Conservation (phyloP, 2,888 invertebrate genomes). For the Steinernema scapterisci region DNA sequence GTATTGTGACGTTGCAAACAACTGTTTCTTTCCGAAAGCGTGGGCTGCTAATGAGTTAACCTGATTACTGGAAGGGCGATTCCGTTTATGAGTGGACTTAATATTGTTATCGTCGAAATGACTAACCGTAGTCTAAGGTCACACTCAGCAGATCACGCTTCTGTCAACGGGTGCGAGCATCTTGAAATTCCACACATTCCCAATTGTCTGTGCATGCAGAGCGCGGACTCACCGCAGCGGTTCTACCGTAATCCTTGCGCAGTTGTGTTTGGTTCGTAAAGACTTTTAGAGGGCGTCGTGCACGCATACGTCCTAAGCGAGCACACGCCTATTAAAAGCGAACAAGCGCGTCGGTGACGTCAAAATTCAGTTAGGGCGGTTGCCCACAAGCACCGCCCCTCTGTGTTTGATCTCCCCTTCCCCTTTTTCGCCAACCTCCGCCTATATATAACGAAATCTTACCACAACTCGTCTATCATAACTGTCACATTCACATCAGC, state of each 20-base stretch:
- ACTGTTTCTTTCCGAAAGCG: too few species aligned
- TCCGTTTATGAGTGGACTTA: too few species aligned
- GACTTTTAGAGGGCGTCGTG: constrained; percentile 15
- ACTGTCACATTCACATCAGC: constrained; percentile 32
- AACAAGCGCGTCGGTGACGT: constrained; percentile 23
- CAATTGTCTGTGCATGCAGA: background rate
- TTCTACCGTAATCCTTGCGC: background rate
- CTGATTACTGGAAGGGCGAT: too few species aligned
- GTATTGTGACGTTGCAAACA: too few species aligned
- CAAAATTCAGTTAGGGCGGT: constrained; percentile 29
- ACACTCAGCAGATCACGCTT: constrained; percentile 5
- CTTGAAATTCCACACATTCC: constrained; percentile 17
- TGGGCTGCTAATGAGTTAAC: too few species aligned
- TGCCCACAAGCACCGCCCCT: constrained; percentile 25
- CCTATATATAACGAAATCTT: constrained; percentile 32
- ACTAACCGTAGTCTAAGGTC: constrained; percentile 8
- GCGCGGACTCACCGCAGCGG: constrained; percentile 10
- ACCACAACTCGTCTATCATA: constrained; percentile 31
- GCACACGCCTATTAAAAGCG: constrained; percentile 29
- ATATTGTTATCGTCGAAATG: background rate
- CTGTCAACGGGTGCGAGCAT: background rate
- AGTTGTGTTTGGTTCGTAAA: background rate
- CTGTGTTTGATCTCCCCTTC: constrained; percentile 27
- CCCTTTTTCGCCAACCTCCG: constrained; percentile 29
- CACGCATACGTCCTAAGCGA: background rate